Evolutionary conservation across 2,797 vertebrate species (phyloP), one percentile per base, ranked within the genome.

Genomic region (Hylomyscus alleni): DNA sequence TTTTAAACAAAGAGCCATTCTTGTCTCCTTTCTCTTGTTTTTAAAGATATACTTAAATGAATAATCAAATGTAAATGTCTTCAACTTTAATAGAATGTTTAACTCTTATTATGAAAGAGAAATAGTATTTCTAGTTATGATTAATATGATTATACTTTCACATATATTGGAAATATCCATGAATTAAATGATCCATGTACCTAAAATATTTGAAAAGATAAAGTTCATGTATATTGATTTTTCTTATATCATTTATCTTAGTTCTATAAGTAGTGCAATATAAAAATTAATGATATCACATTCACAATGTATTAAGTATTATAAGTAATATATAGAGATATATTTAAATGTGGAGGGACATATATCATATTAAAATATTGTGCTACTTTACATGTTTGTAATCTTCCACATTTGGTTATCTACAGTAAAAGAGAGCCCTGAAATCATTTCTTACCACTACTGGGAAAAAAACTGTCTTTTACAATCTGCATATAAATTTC

Each of bases 31-130:
- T 56, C 52, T 54, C 5, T n/a, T 80, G 29, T 54, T 54, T 54
- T 5, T n/a, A 90, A 95, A 91, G 10, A 88, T 44, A n/a, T 73
- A 11, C 37, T 77, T 89, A 93, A 52, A 83, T 77, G 56, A 89
- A 75, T 82, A 83, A 89, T 76, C 24, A 91, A 83, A 52, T 60
- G 5, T 88, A 40, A 75, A 34, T 60, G 24, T 56, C 29, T 92
- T 58, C 69, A 87, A 83, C 11, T 58, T 80, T 15, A 13, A 17
- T 56, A 40, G 19, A 14, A 5, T 20, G 29, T 89, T 91, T 19
- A 54, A 86, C 84, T 89, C 8, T 26, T 37, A 67, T 37, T 60
- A 10, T 31, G 72, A 14, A 14, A 75, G 72, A 67, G 81, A 40
- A 76, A 22, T 69, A 85, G 77, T 52, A 4, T 40, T 58, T n/a